phyloP scores from a whole-genome alignment of 2,113 vertebrate species.

The Phrynosoma blainvillii region DNA sequence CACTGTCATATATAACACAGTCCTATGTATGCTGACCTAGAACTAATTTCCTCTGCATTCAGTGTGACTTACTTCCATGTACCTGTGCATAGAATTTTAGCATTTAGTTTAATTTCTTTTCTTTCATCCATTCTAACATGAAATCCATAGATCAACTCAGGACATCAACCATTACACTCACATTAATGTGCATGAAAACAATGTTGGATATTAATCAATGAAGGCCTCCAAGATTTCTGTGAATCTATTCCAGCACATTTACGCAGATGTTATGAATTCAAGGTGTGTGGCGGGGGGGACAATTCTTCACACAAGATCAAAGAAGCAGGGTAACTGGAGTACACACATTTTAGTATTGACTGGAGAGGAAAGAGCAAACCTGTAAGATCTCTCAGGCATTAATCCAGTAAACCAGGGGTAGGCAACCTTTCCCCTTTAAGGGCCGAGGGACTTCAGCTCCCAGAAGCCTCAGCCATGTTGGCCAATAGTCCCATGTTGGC shows the following conservation, averaged over 20 bases:
- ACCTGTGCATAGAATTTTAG: background rate
- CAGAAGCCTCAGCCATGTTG: too few species aligned
- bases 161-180: background rate
- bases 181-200: background rate
- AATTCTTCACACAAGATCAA: background rate
- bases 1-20: background rate
- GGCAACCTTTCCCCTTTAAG: too few species aligned
- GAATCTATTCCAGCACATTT: background rate
- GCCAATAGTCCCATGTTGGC: too few species aligned
- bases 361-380: background rate
- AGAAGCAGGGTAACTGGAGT: background rate
- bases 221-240: background rate
- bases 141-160: background rate
- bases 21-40: background rate
- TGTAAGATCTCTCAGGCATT: too few species aligned
- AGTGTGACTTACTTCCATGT: too few species aligned
- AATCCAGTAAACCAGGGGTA: background rate
- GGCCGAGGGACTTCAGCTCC: too few species aligned
- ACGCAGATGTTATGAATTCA: background rate
- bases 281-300: background rate
- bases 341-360: background rate
- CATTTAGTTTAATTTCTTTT: background rate
- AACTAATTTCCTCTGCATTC: background rate
- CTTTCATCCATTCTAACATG: background rate
- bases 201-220: background rate